Evolutionary conservation across 2,888 invertebrate genomes (phyloP), one percentile per base, ranked within the genome.

Genomic region (Chouioia cunea): DNA sequence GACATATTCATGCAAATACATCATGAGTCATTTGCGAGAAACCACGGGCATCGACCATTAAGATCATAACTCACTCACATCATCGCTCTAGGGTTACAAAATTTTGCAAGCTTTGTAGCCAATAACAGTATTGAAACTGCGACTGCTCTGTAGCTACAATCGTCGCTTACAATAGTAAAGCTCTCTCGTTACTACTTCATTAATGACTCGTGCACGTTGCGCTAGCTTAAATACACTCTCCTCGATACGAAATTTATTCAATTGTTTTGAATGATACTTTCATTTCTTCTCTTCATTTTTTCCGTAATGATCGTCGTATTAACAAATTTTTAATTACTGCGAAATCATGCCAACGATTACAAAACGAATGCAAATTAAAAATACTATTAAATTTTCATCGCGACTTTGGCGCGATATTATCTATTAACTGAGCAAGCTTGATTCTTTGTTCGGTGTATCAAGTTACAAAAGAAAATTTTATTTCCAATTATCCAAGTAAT

Each of bases 21-120:
- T 27, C 27, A 27, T 27, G 27, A 27, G 27, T 27, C 27, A 27
- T 27, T 27, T 27, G 27, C 27, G 27, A 27, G 27, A 27, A 27
- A 27, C 27, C 27, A 27, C 27, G 50, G 18, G 53, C 50, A 22
- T 18, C 56, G 43, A 16, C 16, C 54, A 43, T 15, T 68, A 56
- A 56, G 62, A 68, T 69, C 58, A 69, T 64, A 44, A 47, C 58
- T 44, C 43, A 22, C 36, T 23, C n/a, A 59, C 23, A 64, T 70
- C 46, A 63, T 56, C 54, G 57, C 23, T 54, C 44, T 27, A 23
- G 27, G 27, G 58, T 36, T 47, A 43, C 27, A 27, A 64, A 58
- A 64, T 69, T 63, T 58, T 52, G 27, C 50, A 46, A 53, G 27
- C 23, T 64, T 62, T 58, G 52, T 53, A 52, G 36, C 18, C 47